Percentiles rank a stretch among this genome's conserved stretches.
These are phyloP conservation scores for Prionailurus bengalensis DNA, from an alignment of 2,113 vertebrate species.

Conservation along the genomic window DNA sequence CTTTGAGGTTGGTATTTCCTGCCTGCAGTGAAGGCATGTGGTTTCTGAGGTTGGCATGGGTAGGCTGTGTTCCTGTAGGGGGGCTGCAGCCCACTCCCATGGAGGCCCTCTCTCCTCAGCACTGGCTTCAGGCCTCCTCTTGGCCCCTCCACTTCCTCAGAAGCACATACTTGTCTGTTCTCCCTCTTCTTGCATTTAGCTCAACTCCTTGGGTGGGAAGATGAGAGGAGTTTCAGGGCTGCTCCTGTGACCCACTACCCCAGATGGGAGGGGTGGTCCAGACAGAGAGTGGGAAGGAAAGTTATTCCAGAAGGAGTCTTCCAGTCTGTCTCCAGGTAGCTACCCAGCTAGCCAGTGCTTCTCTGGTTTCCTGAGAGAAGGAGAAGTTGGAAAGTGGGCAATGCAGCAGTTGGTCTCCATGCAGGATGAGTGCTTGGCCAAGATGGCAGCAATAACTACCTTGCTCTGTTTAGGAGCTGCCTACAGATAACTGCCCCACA, in stretches of 20 bases:
- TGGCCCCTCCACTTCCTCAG: neutral
- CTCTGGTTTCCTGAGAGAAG: neutral
- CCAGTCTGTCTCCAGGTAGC: neutral
- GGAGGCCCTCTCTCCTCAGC: neutral
- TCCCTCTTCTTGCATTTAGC: neutral
- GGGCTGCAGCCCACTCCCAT: neutral
- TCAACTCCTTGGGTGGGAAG: neutral
- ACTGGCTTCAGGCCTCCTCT: neutral
- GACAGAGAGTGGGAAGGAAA: neutral
- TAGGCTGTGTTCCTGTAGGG: neutral
- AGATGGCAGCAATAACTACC: neutral
- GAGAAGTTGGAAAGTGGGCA: neutral
- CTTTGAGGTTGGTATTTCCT: constrained; percentile 52
- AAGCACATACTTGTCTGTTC: neutral
- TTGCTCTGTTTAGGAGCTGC: too few species aligned
- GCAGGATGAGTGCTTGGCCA: neutral
- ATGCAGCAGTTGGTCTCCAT: neutral
- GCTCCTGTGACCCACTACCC: neutral
- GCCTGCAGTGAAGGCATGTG: constrained; percentile 14
- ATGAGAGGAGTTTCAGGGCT: neutral
- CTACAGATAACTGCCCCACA: neutral
- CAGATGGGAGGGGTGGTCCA: neutral
- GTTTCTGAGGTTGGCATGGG: constrained; percentile 42
- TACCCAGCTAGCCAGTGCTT: neutral
- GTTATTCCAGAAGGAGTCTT: neutral